Base-by-base conservation (phyloP, 2,113 vertebrate species). In the Pseudois nayaur region DNA sequence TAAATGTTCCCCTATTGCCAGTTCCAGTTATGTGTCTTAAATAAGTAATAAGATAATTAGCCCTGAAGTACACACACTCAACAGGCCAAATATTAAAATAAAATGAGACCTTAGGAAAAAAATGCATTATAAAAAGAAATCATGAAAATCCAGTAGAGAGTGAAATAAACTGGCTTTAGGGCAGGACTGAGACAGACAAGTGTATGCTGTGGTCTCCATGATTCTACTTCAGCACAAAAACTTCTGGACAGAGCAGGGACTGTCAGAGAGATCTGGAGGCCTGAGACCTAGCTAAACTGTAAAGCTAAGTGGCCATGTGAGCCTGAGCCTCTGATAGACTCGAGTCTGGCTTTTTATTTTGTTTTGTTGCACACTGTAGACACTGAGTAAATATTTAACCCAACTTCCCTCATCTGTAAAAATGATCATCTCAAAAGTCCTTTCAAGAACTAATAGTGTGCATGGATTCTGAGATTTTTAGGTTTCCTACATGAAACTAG, bases 11-110 rank as follows among this genome's bases (percentile, higher is more conserved):
- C 97, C 92, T 90, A 98, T 97, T 98, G 96, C 97, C 95, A 96
- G 94, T 98, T 97, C 81, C 95, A 97, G 95, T 97, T 97, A 94
- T 84, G 79, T 96, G 74, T 95, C 95, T 98, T 98, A 98, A 98
- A 97, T 97, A 98, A 98, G 98, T 98, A 98, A 98, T 98, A 97
- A 98, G 97, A 98, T 98, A 97, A 98, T 98, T 97, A 97, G 57
- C 87, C 57, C 74, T 86, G 81, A 97, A 96, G 84, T 93, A 97
- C 84, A 96, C 79, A 97, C 71, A 93, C 45, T 95, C 97, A 97
- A 96, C 54, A 91, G 52, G 52, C 60, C 67, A 95, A 94, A 91
- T 97, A 97, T 97, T 95, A 98, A 97, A 98, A 97, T 95, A 97
- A 97, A 93, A 74, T 17, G 92, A 90, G 94, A 84, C 48, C 74